Percentiles rank a stretch among this genome's conserved stretches.
Evolutionary conservation across 1,140 invertebrate species (phyloP).

Genomic region (Trichoplusia ni): DNA sequence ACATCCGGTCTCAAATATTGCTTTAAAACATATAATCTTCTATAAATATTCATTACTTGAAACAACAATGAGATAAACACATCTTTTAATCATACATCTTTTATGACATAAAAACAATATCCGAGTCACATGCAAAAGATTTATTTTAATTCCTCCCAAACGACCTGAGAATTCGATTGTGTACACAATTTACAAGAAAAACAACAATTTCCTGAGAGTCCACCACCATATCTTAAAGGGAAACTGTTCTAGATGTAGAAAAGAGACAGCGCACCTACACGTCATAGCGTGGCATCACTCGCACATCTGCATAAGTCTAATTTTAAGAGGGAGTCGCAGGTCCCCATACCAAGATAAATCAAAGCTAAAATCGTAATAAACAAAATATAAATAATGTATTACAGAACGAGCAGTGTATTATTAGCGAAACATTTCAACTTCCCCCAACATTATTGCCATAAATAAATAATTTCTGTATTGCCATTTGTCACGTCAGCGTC

Average conservation of each 20-base stretch:
- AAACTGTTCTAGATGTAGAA: no score
- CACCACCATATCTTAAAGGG: no score
- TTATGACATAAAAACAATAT: slow-evolving; percentile 1
- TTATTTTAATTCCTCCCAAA: slow-evolving; percentile 31
- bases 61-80: no score
- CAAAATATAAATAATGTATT: slow-evolving; percentile 36
- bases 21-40: no score
- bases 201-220: background rate
- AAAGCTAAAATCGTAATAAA: slow-evolving; percentile 33
- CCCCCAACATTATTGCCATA: slow-evolving; percentile 33
- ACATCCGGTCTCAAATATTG: no score
- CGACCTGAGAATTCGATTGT: slow-evolving; percentile 13
- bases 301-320: no score
- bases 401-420: slow-evolving; percentile 27
- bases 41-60: no score
- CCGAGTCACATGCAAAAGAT: no score
- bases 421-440: slow-evolving; percentile 40
- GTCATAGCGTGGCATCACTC: no score
- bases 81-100: background rate
- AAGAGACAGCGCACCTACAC: no score
- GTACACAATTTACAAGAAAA: slow-evolving; percentile 35
- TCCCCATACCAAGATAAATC: slow-evolving; percentile 33
- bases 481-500: slow-evolving; percentile 34
- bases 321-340: no score
- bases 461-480: slow-evolving; percentile 34